Evolutionary conservation across 2,797 vertebrate species (phyloP).

Genomic region (Myiotriccus ornatus): DNA sequence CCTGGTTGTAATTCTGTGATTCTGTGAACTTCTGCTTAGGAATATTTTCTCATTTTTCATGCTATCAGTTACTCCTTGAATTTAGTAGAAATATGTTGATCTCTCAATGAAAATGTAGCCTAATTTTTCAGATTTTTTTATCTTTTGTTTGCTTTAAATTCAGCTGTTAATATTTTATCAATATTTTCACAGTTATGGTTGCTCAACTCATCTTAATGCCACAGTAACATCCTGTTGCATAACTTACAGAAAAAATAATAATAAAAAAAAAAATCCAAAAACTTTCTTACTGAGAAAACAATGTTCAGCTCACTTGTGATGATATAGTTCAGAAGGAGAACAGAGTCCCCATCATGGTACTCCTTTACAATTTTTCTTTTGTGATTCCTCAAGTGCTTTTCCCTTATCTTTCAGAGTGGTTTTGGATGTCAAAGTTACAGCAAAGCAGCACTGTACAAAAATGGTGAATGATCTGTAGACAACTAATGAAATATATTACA

Average conservation of each 20-base stretch:
- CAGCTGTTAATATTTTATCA: not conserved
- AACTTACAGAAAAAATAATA: not conserved
- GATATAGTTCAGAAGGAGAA: not conserved
- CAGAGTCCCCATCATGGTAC: not conserved
- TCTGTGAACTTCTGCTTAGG: not conserved
- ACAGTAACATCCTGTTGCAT: not conserved
- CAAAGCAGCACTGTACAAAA: not conserved
- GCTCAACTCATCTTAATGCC: not conserved
- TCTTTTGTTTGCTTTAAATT: not conserved
- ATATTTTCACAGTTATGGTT: not conserved
- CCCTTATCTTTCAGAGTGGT: not conserved
- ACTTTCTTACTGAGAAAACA: not conserved
- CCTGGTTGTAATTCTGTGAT: too few relatives aligned
- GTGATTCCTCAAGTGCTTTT: not conserved
- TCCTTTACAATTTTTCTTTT: not conserved
- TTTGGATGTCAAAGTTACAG: not conserved
- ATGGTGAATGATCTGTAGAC: not conserved
- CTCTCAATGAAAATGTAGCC: not conserved
- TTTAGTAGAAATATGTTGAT: not conserved
- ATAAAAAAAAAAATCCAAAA: not conserved
- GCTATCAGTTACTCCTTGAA: not conserved
- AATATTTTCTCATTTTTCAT: constrained; percentile 5
- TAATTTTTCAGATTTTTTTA: not conserved
- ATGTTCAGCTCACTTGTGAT: not conserved
- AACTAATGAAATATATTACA: not conserved